These are phyloP conservation scores for Bombus waltoni DNA, from an alignment of 1,140 invertebrate species.

Conservation along the genomic window DNA sequence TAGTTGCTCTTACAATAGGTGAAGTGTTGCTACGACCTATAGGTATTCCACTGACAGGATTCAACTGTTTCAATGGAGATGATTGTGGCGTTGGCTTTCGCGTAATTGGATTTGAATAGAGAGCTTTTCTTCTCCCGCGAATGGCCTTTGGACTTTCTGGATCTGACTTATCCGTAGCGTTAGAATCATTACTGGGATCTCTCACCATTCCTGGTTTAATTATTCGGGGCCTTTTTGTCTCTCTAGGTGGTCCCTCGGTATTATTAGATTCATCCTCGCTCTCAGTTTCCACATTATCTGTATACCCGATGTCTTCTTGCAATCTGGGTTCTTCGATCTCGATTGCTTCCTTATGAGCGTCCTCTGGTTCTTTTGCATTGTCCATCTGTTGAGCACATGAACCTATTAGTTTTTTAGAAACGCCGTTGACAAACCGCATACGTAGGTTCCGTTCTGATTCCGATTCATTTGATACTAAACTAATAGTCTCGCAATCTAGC, in stretches of 20 bases:
- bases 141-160: constrained; percentile 86
- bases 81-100: constrained; percentile 76
- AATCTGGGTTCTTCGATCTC: constrained; percentile 6
- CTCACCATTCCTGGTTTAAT: constrained; percentile 76
- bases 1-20: constrained; percentile 76
- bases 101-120: constrained; percentile 83
- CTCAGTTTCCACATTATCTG: constrained; percentile 59
- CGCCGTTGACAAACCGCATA: constrained; percentile 77
- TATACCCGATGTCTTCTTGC: constrained; percentile 21
- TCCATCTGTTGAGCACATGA: constrained; percentile 29
- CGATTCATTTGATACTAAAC: constrained; percentile 87
- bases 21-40: constrained; percentile 79
- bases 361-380: not conserved
- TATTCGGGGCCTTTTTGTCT: constrained; percentile 83
- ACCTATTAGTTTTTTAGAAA: constrained; percentile 64
- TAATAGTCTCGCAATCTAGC: constrained; percentile 87
- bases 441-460: constrained; percentile 81
- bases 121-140: constrained; percentile 89
- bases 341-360: constrained; percentile 2
- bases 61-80: constrained; percentile 75
- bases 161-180: constrained; percentile 72
- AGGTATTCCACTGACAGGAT: constrained; percentile 70
- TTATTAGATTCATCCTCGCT: constrained; percentile 71
- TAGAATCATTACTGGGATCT: constrained; percentile 75
- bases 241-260: constrained; percentile 84